Evolutionary conservation across 2,888 invertebrate species (phyloP).

Genomic region (Drosophila villosipedis): DNA sequence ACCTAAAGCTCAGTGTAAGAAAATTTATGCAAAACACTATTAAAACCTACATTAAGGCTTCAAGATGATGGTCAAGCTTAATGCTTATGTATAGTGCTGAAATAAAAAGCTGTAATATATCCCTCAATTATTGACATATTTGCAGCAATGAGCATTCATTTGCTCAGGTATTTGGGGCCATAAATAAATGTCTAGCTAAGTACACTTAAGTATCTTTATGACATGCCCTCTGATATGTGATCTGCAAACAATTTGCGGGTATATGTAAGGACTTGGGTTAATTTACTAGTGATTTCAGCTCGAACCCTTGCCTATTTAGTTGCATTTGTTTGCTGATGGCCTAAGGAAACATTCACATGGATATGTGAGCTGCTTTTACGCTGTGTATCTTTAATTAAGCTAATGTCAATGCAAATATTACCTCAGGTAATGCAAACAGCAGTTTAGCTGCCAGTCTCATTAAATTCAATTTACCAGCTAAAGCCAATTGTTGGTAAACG

Average conservation of each 20-base stretch:
- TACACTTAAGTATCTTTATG: conserved; percentile 8
- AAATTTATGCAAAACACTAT: background rate
- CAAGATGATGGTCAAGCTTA: no score
- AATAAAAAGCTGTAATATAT: background rate
- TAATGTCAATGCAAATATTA: conserved; percentile 65
- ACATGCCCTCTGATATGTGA: conserved; percentile 15
- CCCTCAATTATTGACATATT: background rate
- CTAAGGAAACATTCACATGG: conserved; percentile 51
- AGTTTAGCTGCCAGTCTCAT: conserved; percentile 42
- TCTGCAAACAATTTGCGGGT: conserved; percentile 27
- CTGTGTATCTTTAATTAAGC: conserved; percentile 70
- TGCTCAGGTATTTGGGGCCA: background rate
- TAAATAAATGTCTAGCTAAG: background rate
- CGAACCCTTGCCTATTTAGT: conserved; percentile 37
- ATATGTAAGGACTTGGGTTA: conserved; percentile 14
- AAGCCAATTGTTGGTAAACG: conserved; percentile 48
- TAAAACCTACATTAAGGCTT: background rate
- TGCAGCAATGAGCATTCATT: background rate
- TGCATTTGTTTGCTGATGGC: conserved; percentile 39
- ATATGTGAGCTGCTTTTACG: conserved; percentile 30
- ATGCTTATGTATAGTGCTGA: background rate
- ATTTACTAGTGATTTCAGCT: conserved; percentile 17
- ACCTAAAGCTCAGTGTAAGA: background rate
- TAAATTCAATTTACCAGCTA: conserved; percentile 66
- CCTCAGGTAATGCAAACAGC: conserved; percentile 34